These are phyloP conservation scores for Hydrolagus affinis DNA, from an alignment of 2,113 vertebrate genomes.

Conservation along the genomic window DNA sequence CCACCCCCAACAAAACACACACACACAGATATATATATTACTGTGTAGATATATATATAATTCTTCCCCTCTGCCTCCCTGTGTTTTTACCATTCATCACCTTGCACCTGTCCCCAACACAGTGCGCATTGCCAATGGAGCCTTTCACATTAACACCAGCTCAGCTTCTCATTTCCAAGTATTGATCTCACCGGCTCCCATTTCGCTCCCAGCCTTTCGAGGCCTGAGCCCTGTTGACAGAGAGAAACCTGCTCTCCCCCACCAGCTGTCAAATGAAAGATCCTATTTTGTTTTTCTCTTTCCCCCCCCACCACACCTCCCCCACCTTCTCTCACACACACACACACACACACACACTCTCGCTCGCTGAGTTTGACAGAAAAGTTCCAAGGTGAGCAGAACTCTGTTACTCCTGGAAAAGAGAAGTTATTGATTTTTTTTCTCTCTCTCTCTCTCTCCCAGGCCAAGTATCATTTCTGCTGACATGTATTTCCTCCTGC, in stretches of 20 bases:
- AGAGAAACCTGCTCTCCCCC: not conserved
- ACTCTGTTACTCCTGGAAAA: not conserved
- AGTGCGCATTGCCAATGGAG: not conserved
- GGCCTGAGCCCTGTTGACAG: not conserved
- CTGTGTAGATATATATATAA: too few species aligned
- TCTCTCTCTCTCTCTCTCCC: too few species aligned
- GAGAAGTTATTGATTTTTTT: conserved; percentile 23
- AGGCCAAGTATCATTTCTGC: conserved; percentile 32
- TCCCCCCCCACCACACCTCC: not conserved
- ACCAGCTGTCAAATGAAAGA: not conserved
- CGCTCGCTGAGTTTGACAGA: fast-evolving
- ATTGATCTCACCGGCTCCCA: conserved; percentile 38
- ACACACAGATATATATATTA: too few species aligned
- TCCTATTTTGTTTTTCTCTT: not conserved
- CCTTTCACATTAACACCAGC: conserved; percentile 38
- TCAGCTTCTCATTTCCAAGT: conserved; percentile 46
- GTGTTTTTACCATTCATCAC: not conserved
- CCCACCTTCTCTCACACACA: too few species aligned
- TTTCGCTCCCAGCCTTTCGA: not conserved
- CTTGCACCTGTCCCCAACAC: not conserved
- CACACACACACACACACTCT: too few species aligned
- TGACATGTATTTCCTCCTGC: not conserved
- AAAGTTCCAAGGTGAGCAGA: conserved; percentile 13
- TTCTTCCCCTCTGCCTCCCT: fast-evolving
- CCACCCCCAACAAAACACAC: not conserved